Base-by-base conservation (phyloP, 2,113 vertebrate genomes). In the Nothocercus julius region DNA sequence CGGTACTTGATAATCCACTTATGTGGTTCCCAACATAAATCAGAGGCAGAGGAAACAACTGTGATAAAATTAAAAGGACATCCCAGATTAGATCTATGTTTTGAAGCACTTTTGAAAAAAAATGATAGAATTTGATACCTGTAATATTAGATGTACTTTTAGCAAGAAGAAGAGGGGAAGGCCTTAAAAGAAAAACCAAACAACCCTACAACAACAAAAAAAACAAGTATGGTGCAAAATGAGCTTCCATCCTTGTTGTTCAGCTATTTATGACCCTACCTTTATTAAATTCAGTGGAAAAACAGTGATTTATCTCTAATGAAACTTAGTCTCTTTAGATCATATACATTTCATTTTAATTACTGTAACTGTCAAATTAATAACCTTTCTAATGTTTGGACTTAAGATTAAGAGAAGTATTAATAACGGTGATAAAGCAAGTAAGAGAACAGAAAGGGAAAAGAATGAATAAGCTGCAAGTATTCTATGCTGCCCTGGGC, bases 41-140 rank as follows among this genome's bases (percentile, higher is more conserved):
- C 79, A 98, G 97, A 92, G 98, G 98, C 92, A 98, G 95, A 85
- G 98, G 98, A 97, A 98, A 98, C 66, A 98, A 95, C 98, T 98
- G 97, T 32, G 87, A 96, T 78, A 93, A 94, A 97, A 90, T 87
- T 85, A 87, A 96, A 90, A 96, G 58, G 49, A 96, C 32, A 85
- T 59, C 58, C 94, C 73, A 90, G 88, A 91, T 93, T 92, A 95
- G 62, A 42, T 34, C 58, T 64, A 68, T 53, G 42, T 67, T 90
- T 91, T 81, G 44, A 89, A 92, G 59, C 17, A 89, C 36, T 34
- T 18, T 20, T 82, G 32, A 85, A 68, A 90, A 89, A 84, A 82
- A 13, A 40, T 58, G 28, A 56, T 6, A 92, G 61, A 70, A 77
- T 74, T 91, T 72, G 34, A 6, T 42, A 87, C 8, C 20, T 51